Evolutionary conservation across 2,113 vertebrate species (phyloP).

Genomic region (Myotis lucifugus): DNA sequence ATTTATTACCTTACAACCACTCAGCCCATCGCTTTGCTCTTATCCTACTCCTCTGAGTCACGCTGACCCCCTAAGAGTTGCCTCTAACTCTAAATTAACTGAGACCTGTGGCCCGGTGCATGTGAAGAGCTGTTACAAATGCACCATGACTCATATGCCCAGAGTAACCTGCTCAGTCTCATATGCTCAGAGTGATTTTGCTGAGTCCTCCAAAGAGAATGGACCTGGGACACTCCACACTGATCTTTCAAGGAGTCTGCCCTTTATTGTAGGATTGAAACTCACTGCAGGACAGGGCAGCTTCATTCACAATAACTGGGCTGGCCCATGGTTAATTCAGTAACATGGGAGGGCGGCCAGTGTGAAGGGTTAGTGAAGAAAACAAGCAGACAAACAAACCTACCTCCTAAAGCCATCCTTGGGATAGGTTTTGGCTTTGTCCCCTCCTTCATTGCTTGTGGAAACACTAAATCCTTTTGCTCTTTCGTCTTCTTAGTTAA

Average conservation of each 20-base stretch:
- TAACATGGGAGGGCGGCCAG: neutral
- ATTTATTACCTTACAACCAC: neutral
- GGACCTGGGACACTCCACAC: fast-evolving
- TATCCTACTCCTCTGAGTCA: neutral
- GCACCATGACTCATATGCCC: fast-evolving
- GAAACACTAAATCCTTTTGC: neutral
- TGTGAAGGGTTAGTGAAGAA: neutral
- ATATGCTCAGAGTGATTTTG: fast-evolving
- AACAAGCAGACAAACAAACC: neutral
- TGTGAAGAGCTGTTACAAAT: neutral
- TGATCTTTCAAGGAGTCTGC: neutral
- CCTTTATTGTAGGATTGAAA: neutral
- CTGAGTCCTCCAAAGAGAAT: fast-evolving
- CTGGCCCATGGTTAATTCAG: fast-evolving
- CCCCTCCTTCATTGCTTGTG: fast-evolving
- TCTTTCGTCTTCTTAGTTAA: neutral
- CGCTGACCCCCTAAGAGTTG: neutral
- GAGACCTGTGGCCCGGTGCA: neutral
- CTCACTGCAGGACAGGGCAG: too few relatives aligned
- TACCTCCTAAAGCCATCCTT: neutral
- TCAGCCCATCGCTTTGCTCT: neutral
- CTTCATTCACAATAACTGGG: neutral
- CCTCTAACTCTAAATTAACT: neutral
- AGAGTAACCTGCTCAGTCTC: neutral
- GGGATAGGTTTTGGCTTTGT: fast-evolving